phyloP scores from a whole-genome alignment of 2,888 invertebrate genomes.

The Lithosia quadra region DNA sequence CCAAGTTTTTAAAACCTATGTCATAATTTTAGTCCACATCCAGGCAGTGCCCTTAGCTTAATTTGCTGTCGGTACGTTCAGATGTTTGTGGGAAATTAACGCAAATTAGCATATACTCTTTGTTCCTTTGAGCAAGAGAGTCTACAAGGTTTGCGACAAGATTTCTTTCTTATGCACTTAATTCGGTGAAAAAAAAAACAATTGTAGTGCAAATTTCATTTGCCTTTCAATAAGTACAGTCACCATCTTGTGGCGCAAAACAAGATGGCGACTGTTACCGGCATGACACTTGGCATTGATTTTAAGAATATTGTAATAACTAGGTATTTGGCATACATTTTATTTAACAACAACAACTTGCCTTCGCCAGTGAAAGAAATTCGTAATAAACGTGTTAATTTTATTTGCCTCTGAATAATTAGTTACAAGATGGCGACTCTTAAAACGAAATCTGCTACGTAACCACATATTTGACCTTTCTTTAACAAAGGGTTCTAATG shows the following conservation, averaged over 20 bases:
- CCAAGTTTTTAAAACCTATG: not conserved
- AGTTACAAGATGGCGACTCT: not conserved
- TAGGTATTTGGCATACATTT: no score
- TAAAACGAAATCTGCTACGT: not conserved
- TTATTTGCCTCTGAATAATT: not conserved
- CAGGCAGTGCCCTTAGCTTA: slow-evolving; percentile 74
- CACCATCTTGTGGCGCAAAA: no score
- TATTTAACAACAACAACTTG: no score
- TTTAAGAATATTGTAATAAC: no score
- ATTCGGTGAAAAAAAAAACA: no score
- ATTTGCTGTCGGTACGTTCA: slow-evolving; percentile 73
- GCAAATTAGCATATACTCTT: slow-evolving; percentile 66
- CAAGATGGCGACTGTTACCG: no score
- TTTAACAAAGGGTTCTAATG: no score
- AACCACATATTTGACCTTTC: no score
- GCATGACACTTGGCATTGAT: no score
- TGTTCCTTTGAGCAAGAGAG: slow-evolving; percentile 56
- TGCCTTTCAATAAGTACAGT: no score
- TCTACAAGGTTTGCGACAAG: slow-evolving; percentile 64
- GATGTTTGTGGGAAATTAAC: slow-evolving; percentile 75
- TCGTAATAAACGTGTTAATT: not conserved
- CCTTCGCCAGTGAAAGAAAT: not conserved
- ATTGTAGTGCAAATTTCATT: no score
- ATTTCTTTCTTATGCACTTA: slow-evolving; percentile 11
- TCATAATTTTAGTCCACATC: slow-evolving; percentile 66